A percentile compares a stretch with the other conserved stretches of the same genome.
Conservation (phyloP, 2,888 invertebrate species). For the Mythimna loreyi region DNA sequence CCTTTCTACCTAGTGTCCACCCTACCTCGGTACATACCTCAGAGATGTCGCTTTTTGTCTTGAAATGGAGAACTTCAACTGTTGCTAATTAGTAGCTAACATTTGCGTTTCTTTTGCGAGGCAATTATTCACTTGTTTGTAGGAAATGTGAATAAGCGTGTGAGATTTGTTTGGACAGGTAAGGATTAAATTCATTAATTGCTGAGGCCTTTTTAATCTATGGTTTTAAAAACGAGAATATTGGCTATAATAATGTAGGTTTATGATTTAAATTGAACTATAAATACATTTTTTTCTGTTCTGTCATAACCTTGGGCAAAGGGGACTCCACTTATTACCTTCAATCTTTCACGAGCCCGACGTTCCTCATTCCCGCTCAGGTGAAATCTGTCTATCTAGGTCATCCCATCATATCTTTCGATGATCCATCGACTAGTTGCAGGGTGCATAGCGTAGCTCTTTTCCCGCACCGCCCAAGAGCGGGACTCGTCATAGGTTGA, state of each 20-base stretch:
- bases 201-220: not conserved
- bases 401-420: too few species aligned
- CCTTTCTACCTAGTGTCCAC: slow-evolving; percentile 42
- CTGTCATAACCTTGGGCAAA: too few species aligned
- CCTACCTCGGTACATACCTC: slow-evolving; percentile 42
- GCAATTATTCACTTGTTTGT: slow-evolving; percentile 39
- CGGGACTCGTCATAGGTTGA: too few species aligned
- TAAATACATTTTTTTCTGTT: too few species aligned
- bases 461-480: too few species aligned
- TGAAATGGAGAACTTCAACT: slow-evolving; percentile 71
- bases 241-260: not conserved
- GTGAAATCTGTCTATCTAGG: too few species aligned
- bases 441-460: too few species aligned
- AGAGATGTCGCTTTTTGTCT: slow-evolving; percentile 68
- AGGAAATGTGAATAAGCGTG: not conserved
- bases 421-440: too few species aligned
- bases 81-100: slow-evolving; percentile 72
- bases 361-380: too few species aligned
- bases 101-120: slow-evolving; percentile 45
- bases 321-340: too few species aligned
- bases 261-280: too few species aligned
- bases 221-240: rapidly evolving
- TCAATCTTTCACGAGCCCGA: too few species aligned
- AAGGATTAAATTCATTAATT: not conserved
- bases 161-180: slow-evolving; percentile 12